Conservation (phyloP, 2,113 vertebrate genomes). For the Ursus arctos region DNA sequence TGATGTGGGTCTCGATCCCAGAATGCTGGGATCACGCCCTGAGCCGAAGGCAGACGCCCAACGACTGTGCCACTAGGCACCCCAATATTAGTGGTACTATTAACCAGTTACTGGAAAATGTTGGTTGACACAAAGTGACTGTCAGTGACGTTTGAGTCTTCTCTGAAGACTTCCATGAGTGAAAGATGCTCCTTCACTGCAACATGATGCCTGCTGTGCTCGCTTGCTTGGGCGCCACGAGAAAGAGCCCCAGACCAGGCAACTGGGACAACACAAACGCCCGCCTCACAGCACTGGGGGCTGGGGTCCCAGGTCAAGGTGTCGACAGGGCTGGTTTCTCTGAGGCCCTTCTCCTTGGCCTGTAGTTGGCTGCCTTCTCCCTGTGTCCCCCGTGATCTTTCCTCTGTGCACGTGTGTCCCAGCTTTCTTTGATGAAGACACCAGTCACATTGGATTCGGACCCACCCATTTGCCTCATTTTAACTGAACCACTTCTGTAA, state of each 20-base stretch:
- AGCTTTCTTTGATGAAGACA: neutral
- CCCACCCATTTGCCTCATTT: neutral
- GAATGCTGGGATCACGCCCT: no score
- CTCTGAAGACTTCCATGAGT: neutral
- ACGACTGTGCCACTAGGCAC: no score
- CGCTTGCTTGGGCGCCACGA: neutral
- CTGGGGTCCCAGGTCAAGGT: neutral
- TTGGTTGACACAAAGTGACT: neutral
- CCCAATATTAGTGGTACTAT: neutral
- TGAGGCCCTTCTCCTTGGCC: neutral
- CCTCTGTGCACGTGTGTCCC: neutral
- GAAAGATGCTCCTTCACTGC: neutral
- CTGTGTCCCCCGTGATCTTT: neutral
- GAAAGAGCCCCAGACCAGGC: accelerated
- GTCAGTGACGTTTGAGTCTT: neutral
- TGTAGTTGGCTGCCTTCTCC: neutral
- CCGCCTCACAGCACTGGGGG: neutral
- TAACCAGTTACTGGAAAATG: neutral
- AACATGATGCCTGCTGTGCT: neutral
- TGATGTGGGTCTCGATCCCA: no score
- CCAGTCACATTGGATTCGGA: neutral
- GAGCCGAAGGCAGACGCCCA: no score
- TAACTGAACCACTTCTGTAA: neutral
- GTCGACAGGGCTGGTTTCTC: neutral
- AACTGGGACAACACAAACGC: no score